Base-by-base conservation (phyloP, 2,888 invertebrate genomes). In the Tetanocera ferruginea region DNA sequence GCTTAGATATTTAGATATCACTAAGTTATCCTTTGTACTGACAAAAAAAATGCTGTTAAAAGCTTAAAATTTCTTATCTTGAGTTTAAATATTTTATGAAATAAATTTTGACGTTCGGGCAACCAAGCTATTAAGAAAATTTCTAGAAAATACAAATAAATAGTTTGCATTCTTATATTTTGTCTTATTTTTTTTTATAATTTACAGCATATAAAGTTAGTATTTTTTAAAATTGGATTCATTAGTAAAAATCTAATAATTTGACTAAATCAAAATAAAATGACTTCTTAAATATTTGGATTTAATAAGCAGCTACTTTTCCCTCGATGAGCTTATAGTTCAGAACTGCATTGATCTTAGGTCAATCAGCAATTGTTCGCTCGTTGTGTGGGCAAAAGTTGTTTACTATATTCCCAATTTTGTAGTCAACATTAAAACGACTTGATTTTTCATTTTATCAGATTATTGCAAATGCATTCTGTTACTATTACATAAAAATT, bases 401-500 rank as follows among this genome's bases (percentile, higher is more conserved):
- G 19, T 51, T 14, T 69, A 51, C 49, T 49, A 51, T 17, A 17
- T 28, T 23, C n/a, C 23, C 23, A 17, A 73, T 28, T 71, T 55
- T 72, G 57, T 23, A 14, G 23, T 23, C 19, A 73, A 62, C 34
- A 25, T 62, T 49, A 17, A 25, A 62, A 49, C 6, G n/a, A 55
- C 43, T 3, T 43, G 75, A 67, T 75, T 75, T 67, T 55, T 37
- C 66, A 67, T 75, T 66, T 75, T 67, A 75, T 75, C 37, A 78
- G 81, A 78, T 80, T 82, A 79, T 82, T 82, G 82, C 75, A 82
- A 87, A 87, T 86, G 80, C 78, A 83, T 86, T 86, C 85, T 84
- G 85, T 86, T 86, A 87, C 84, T 83, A 83, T 86, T 85, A 84
- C 82, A 80, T 80, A 86, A 87, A 87, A 86, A 83, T 86, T 86